Conservation (phyloP, 35 echinoderm and acorn worm species). For the Heliocidaris tuberculata region DNA sequence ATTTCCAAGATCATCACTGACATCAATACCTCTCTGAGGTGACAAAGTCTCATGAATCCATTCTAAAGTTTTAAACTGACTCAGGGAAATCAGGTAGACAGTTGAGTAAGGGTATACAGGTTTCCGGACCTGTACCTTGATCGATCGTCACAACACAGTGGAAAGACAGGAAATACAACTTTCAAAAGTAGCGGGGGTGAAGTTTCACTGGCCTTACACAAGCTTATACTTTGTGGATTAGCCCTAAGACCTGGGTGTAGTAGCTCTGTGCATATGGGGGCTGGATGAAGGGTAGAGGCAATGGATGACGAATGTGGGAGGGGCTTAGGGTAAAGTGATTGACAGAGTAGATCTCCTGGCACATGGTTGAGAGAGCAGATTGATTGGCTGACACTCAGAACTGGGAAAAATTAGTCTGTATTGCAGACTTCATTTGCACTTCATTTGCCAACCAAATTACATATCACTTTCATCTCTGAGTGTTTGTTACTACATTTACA, state of each 20-base stretch:
- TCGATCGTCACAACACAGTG: not conserved
- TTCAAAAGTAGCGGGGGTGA: slow-evolving; percentile 5
- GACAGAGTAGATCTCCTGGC: slow-evolving; percentile 14
- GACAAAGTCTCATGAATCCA: not conserved
- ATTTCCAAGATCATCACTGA: no score
- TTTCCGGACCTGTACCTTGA: not conserved
- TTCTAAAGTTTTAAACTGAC: not conserved
- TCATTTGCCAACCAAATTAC: not conserved
- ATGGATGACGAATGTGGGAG: not conserved
- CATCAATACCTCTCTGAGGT: not conserved
- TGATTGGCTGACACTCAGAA: not conserved
- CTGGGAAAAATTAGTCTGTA: not conserved
- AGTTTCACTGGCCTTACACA: not conserved
- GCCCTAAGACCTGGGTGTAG: not conserved
- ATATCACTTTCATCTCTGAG: not conserved
- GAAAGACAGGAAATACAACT: not conserved
- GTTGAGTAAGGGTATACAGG: not conserved
- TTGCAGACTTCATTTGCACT: not conserved
- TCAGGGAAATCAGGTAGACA: not conserved
- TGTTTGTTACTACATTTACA: not conserved
- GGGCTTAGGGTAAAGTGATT: not conserved
- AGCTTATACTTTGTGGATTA: not conserved
- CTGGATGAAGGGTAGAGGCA: not conserved
- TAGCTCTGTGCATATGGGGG: not conserved
- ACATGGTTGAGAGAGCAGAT: not conserved